Percentiles rank a stretch among this genome's conserved stretches.
Evolutionary conservation across 2,113 vertebrate species (phyloP).

Genomic region (Nothoprocta pentlandii): DNA sequence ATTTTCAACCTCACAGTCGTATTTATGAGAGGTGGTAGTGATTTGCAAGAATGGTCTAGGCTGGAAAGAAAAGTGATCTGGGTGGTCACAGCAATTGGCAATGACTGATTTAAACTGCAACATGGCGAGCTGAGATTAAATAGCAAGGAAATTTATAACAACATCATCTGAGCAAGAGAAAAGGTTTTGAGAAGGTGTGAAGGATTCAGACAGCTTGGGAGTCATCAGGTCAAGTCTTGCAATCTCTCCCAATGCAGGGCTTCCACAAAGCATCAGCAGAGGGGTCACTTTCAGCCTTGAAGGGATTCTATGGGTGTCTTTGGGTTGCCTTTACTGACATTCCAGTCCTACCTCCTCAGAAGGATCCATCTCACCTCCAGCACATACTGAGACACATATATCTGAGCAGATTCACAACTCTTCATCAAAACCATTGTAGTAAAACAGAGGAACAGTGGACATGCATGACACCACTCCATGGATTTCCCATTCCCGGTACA

Average conservation of each 20-base stretch:
- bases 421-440: not conserved
- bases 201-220: conserved; percentile 29
- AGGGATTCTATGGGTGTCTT: not conserved
- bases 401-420: not conserved
- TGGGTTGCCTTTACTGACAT: not conserved
- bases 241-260: not conserved
- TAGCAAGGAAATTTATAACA: conserved; percentile 46
- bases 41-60: conserved; percentile 55
- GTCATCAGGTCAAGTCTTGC: not conserved
- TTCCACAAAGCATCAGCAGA: not conserved
- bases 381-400: accelerated
- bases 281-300: not conserved
- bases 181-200: conserved; percentile 43
- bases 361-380: not conserved
- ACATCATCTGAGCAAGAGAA: conserved; percentile 45
- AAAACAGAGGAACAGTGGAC: not conserved
- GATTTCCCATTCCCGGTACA: not conserved
- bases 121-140: not conserved
- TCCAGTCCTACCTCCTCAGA: not conserved
- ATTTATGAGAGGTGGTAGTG: conserved; percentile 59
- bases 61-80: conserved; percentile 39
- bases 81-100: not conserved
- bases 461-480: not conserved
- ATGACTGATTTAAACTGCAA: conserved; percentile 51
- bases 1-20: conserved; percentile 31